phyloP scores from a whole-genome alignment of 2,113 vertebrate species.

The Polypterus senegalus region DNA sequence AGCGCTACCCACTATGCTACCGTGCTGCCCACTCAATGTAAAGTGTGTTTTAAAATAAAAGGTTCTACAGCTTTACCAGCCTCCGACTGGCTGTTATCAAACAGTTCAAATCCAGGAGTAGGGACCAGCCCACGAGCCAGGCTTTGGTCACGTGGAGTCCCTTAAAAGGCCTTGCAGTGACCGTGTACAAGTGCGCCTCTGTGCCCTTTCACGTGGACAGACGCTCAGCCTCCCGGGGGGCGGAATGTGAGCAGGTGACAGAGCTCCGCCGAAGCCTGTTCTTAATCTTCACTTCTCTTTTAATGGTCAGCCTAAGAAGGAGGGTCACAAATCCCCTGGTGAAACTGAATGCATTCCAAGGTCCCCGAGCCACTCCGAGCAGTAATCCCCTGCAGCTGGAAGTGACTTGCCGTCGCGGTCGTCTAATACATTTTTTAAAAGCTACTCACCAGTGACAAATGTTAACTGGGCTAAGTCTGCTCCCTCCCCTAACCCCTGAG shows the following conservation, averaged over 20 bases:
- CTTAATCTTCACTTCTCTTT: slow-evolving; percentile 58
- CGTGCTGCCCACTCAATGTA: too few relatives aligned
- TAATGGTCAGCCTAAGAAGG: slow-evolving; percentile 59
- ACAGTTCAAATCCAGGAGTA: too few relatives aligned
- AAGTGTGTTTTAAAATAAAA: too few relatives aligned
- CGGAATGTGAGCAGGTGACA: slow-evolving; percentile 59
- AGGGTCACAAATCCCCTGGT: slow-evolving; percentile 69
- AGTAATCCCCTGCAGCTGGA: slow-evolving; percentile 97
- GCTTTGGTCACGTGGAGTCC: too few relatives aligned
- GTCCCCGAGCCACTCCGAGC: slow-evolving; percentile 73
- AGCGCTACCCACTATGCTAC: too few relatives aligned
- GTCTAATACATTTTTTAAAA: slow-evolving; percentile 89
- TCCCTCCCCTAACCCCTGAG: slow-evolving; percentile 37
- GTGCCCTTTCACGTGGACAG: too few relatives aligned
- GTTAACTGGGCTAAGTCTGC: slow-evolving; percentile 59
- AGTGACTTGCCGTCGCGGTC: slow-evolving; percentile 70
- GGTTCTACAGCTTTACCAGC: too few relatives aligned
- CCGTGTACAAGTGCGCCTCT: too few relatives aligned
- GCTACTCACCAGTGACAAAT: slow-evolving; percentile 83
- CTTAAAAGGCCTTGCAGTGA: too few relatives aligned
- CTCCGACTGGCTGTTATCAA: too few relatives aligned
- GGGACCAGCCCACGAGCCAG: too few relatives aligned
- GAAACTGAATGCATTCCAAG: slow-evolving; percentile 81
- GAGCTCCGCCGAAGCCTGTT: slow-evolving; percentile 37
- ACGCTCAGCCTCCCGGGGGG: too few relatives aligned